Evolutionary conservation across 1,140 invertebrate species (phyloP).

Genomic region (Acromyrmex echinatior): DNA sequence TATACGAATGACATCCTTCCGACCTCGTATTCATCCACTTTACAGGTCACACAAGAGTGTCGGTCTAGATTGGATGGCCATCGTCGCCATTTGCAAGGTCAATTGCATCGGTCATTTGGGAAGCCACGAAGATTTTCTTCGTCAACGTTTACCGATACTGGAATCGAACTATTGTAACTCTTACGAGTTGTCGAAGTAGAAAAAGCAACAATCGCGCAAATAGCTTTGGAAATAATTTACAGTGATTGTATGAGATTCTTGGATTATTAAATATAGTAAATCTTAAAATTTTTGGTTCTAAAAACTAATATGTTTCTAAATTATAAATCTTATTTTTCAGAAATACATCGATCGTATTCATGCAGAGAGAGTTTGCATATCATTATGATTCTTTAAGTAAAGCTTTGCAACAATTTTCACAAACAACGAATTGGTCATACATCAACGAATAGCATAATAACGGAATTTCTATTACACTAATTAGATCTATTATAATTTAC

Average conservation of each 20-base stretch:
- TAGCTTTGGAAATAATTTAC: neutral
- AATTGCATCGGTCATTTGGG: slow-evolving; percentile 70
- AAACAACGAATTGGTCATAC: neutral
- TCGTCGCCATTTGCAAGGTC: slow-evolving; percentile 74
- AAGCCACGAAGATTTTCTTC: slow-evolving; percentile 19
- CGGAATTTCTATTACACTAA: slow-evolving; percentile 55
- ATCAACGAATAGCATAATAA: slow-evolving; percentile 43
- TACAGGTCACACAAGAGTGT: slow-evolving; percentile 58
- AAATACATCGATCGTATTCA: neutral
- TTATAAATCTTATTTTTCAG: neutral
- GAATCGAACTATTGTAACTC: neutral
- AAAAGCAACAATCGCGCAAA: neutral
- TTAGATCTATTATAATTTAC: slow-evolving; percentile 56
- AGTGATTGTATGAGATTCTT: neutral
- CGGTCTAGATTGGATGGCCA: slow-evolving; percentile 74
- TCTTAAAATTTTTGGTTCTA: neutral
- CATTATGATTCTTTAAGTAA: neutral
- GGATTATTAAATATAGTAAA: neutral
- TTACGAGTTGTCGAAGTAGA: slow-evolving; percentile 6
- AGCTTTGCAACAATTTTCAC: neutral
- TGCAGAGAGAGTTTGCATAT: neutral
- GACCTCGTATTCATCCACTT: slow-evolving; percentile 69
- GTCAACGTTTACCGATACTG: neutral
- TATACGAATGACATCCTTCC: slow-evolving; percentile 41
- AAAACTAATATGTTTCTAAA: neutral